Evolutionary conservation across 2,888 invertebrate genomes (phyloP).

Genomic region (Lithophane leautieri): DNA sequence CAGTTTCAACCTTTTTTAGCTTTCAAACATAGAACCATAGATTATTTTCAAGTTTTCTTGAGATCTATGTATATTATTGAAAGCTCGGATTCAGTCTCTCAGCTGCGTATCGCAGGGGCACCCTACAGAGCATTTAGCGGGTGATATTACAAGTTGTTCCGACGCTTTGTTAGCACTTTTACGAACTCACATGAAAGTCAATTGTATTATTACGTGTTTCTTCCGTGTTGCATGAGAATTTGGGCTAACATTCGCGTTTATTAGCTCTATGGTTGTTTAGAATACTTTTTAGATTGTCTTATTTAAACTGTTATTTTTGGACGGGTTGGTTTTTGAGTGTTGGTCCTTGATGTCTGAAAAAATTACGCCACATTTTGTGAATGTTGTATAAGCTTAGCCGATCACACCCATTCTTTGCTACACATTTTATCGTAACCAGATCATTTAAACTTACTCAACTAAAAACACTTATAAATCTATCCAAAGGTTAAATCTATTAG

Average conservation of each 20-base stretch:
- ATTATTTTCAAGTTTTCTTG: background rate
- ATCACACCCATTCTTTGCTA: conserved; percentile 16
- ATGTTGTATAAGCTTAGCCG: background rate
- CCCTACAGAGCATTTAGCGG: conserved; percentile 73
- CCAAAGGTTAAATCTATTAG: conserved; percentile 46
- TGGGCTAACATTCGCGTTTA: conserved; percentile 52
- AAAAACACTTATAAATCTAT: conserved; percentile 58
- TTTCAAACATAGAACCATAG: background rate
- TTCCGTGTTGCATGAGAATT: conserved; percentile 63
- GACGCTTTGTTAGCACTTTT: conserved; percentile 84
- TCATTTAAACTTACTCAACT: conserved; percentile 39
- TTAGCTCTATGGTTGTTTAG: conserved; percentile 13
- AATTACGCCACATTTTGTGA: background rate
- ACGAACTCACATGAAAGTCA: conserved; percentile 71
- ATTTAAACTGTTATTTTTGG: background rate
- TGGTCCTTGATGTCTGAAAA: background rate
- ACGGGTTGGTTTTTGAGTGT: background rate
- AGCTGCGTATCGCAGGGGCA: conserved; percentile 24
- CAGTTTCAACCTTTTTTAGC: background rate
- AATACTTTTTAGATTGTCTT: conserved; percentile 1
- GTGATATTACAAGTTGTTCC: conserved; percentile 79
- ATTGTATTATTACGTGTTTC: conserved; percentile 49
- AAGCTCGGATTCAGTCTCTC: background rate
- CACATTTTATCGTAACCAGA: conserved; percentile 38
- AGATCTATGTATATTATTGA: background rate